These are phyloP conservation scores for Parapristionchus giblindavisi DNA, from an alignment of 2,888 invertebrate genomes.

Conservation along the genomic window DNA sequence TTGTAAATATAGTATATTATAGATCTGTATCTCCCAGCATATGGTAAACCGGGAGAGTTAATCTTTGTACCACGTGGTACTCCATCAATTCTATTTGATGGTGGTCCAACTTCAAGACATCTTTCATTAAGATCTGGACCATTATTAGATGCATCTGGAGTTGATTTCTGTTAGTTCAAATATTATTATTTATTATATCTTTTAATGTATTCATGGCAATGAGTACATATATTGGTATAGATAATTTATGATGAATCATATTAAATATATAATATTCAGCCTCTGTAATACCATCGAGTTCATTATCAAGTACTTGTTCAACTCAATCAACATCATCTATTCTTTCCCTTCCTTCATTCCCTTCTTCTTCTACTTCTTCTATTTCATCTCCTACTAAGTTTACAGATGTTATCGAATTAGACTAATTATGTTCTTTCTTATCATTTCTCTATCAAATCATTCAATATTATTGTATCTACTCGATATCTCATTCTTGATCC, in stretches of 20 bases:
- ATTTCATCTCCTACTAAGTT: not conserved
- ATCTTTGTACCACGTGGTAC: not conserved
- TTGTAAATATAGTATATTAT: not conserved
- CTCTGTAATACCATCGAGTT: slow-evolving; percentile 9
- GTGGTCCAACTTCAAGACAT: not conserved
- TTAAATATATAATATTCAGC: not conserved
- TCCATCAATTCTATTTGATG: not conserved
- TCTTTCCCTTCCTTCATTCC: not conserved
- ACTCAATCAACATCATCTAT: not conserved
- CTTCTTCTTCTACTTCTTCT: no score
- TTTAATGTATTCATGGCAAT: not conserved
- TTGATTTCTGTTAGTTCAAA: slow-evolving; percentile 31
- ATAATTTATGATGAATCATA: no score
- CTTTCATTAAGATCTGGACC: not conserved
- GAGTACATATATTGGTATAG: not conserved
- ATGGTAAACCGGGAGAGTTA: not conserved
- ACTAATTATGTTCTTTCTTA: not conserved
- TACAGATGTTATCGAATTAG: slow-evolving; percentile 16
- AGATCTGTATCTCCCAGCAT: slow-evolving; percentile 14
- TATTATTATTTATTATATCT: not conserved
- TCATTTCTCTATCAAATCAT: not conserved
- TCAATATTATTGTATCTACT: no score
- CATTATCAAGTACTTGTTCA: not conserved
- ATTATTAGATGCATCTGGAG: slow-evolving; percentile 17
- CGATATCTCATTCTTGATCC: no score